Base-by-base conservation (phyloP, 64 coral and sea anemone genomes). In the Montipora cactus region DNA sequence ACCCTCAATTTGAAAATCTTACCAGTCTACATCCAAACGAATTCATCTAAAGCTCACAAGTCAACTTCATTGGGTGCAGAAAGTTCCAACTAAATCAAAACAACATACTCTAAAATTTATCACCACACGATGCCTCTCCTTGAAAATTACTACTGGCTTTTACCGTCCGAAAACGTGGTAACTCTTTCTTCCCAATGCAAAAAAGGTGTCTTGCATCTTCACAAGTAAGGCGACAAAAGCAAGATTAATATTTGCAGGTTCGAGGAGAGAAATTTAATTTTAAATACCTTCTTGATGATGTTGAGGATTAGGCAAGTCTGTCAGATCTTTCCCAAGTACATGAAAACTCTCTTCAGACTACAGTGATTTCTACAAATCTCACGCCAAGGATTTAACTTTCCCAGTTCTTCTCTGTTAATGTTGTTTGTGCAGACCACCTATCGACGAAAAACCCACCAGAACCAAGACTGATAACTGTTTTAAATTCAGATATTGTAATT, bases 401-500 rank as follows among this genome's bases (percentile, higher is more conserved):
- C 0, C 5, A 23, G 19, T 5, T 19, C 21, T 5, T 71, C n/a
- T 71, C 25, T n/a, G 18, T 21, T 13, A 14, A 4, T 14, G 16
- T 14, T 13, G 11, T 14, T 67, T 67, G 62, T 67, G 11, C 21
- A 16, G 11, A 21, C 21, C 68, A 57, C 18, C 19, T 19, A 47
- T 47, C 76, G 46, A n/a, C 76, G 46, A 78, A 19, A 49, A 46
- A 4, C 44, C 47, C 46, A 6, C 8, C 44, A 22, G 67, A 66
- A 10, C 15, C 11, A 46, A 8, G 44, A 44, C 62, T 22, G 82
- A 52, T 68, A 8, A 72, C 47, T 19, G 19, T 51, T 86, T 86
- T 82, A 66, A 86, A 86, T 71, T 5, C 82, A 86, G 49, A 86
- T 50, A 71, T n/a, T 71, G 67, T 21, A 70, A 49, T 84, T 86